Evolutionary conservation across 2,888 invertebrate genomes (phyloP), one percentile per base, ranked within the genome.

Genomic region (Drosophila rellima): DNA sequence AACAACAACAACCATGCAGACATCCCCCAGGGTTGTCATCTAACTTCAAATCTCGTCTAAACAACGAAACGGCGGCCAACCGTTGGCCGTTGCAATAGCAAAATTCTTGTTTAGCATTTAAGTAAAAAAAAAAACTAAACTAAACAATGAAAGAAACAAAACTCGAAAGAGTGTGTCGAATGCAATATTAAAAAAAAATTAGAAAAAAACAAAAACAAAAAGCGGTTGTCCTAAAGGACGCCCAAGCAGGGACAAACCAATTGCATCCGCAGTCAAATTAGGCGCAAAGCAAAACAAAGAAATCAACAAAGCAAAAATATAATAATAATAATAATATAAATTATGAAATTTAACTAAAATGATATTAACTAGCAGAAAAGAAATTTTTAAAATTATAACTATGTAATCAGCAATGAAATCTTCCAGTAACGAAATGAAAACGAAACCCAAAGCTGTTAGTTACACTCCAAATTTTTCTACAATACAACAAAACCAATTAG

Each of bases 41-140:
- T 52, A 65, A 64, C 74, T 65, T 45, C 42, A 64, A 69, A 69
- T 72, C 65, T 73, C 83, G 83, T 78, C 83, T 74, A 71, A 80
- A 86, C 78, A 78, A 78, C 78, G 78, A 78, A 78, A 72, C 61
- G 57, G 17, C 68, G 57, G 65, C 65, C 52, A 51, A 51, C 5
- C 39, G 52, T 13, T 55, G 57, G 63, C 60, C 77, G 85, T 80
- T 82, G 86, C 83, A 86, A 83, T 86, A 83, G 83, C 63, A 67
- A 87, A 87, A 87, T 84, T 83, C 82, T 82, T 87, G 76, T 84
- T 85, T 83, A 83, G 83, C 80, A 73, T 82, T 77, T 83, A 83
- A 83, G 87, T 84, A 59, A 47, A 55, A 47, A 15, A 23, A n/a
- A 20, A 42, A 44, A 39, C 56, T 39, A 23, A 29, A 50, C 44